Conservation (phyloP, 2,113 vertebrate genomes). For the Indri indri region DNA sequence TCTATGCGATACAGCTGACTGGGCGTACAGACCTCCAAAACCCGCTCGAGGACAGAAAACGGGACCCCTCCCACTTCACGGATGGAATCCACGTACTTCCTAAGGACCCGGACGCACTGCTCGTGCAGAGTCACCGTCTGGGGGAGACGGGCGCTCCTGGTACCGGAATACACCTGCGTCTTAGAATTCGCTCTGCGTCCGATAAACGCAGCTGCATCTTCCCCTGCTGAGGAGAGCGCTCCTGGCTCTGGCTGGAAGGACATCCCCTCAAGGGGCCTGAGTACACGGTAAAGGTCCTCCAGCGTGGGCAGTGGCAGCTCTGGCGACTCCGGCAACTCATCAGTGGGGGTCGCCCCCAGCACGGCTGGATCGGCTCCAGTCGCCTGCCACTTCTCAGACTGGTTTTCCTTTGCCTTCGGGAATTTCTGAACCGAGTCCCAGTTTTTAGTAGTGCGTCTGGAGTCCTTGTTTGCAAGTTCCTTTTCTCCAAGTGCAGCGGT, state of each 20-base stretch:
- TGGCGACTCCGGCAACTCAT: no score
- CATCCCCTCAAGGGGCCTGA: no score
- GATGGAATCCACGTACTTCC: slow-evolving; percentile 94
- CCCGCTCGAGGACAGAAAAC: slow-evolving; percentile 89
- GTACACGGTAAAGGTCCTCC: no score
- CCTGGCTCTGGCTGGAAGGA: slow-evolving; percentile 81
- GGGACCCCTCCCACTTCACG: slow-evolving; percentile 93
- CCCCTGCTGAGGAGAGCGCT: slow-evolving; percentile 83
- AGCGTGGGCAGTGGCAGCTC: no score
- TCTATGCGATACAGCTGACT: slow-evolving; percentile 93
- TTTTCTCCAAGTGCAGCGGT: slow-evolving; percentile 54
- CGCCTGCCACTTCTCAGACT: no score
- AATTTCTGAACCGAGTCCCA: no score
- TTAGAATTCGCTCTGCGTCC: slow-evolving; percentile 93
- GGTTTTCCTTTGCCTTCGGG: no score
- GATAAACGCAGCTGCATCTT: slow-evolving; percentile 87
- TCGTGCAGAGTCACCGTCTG: slow-evolving; percentile 93
- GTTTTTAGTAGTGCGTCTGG: no score
- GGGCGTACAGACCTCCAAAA: slow-evolving; percentile 91
- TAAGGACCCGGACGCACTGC: slow-evolving; percentile 92
- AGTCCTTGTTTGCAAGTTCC: slow-evolving; percentile 44
- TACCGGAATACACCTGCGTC: slow-evolving; percentile 94
- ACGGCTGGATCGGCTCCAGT: no score
- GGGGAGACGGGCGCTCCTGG: slow-evolving; percentile 89
- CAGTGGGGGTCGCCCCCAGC: no score